phyloP scores from a whole-genome alignment of 2,113 vertebrate genomes.

The Dicaeum eximium region DNA sequence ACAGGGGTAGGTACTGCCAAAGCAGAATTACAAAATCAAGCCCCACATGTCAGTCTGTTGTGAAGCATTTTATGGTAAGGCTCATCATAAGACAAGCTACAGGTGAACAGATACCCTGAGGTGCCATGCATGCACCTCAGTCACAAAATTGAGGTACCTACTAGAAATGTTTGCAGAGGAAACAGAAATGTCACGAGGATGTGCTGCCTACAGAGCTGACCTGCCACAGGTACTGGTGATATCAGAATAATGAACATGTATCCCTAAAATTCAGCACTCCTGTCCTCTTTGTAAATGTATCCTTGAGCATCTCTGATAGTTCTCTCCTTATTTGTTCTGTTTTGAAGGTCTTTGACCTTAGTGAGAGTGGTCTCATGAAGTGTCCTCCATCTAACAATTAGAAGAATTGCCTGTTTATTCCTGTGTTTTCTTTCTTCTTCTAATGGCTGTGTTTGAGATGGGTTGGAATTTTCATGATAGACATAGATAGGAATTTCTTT shows the following conservation, averaged over 20 bases:
- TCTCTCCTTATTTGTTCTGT: neutral
- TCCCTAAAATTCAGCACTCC: neutral
- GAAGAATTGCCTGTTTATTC: neutral
- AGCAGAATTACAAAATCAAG: neutral
- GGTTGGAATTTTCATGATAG: neutral
- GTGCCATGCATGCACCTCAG: neutral
- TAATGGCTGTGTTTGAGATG: neutral
- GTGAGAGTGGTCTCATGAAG: neutral
- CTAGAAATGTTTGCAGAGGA: neutral
- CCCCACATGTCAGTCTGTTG: neutral
- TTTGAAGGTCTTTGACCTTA: neutral
- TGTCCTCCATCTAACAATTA: neutral
- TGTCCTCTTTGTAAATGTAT: neutral
- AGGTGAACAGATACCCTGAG: neutral
- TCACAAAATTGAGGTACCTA: neutral
- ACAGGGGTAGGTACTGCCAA: neutral
- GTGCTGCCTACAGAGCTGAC: neutral
- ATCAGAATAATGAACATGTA: neutral
- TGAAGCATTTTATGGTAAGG: neutral
- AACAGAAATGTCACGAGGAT: neutral
- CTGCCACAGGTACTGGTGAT: neutral
- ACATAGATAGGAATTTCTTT: neutral
- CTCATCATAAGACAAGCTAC: neutral
- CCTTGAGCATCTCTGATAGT: neutral
- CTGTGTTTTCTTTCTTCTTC: neutral